These are phyloP conservation scores for Hemiprocne comata DNA, from an alignment of 2,113 vertebrate genomes.

Conservation along the genomic window DNA sequence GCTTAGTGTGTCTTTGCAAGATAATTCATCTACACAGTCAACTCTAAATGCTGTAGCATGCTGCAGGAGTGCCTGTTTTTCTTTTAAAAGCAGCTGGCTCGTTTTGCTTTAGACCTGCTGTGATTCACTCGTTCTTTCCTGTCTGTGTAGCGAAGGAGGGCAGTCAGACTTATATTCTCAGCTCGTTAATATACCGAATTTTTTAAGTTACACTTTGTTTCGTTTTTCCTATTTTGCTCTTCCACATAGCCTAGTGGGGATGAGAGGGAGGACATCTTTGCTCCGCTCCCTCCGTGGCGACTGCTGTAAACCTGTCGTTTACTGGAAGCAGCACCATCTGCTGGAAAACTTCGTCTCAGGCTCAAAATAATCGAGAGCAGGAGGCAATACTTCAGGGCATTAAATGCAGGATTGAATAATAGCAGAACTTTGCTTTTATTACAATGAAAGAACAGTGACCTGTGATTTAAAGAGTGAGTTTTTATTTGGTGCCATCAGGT, in stretches of 20 bases:
- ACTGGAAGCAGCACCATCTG: conserved; percentile 56
- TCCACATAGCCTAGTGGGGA: background rate
- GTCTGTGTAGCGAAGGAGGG: background rate
- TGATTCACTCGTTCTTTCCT: background rate
- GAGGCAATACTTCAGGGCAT: background rate
- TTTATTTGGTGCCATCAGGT: background rate
- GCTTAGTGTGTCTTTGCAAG: background rate
- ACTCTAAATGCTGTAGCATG: background rate
- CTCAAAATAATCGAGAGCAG: background rate
- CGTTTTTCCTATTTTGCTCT: background rate
- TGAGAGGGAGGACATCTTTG: background rate
- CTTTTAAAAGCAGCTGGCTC: background rate
- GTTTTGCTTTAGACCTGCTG: background rate
- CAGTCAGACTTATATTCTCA: background rate
- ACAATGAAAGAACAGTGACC: background rate
- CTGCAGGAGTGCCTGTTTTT: background rate
- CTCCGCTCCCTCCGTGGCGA: background rate
- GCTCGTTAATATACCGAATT: background rate
- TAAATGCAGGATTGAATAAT: background rate
- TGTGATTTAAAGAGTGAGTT: accelerated
- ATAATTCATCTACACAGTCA: background rate
- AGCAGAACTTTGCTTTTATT: background rate
- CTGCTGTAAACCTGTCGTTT: background rate
- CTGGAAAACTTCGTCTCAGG: background rate
- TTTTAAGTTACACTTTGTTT: background rate